Conservation (phyloP, 2,113 vertebrate species). For the Oncorhynchus gorbuscha region DNA sequence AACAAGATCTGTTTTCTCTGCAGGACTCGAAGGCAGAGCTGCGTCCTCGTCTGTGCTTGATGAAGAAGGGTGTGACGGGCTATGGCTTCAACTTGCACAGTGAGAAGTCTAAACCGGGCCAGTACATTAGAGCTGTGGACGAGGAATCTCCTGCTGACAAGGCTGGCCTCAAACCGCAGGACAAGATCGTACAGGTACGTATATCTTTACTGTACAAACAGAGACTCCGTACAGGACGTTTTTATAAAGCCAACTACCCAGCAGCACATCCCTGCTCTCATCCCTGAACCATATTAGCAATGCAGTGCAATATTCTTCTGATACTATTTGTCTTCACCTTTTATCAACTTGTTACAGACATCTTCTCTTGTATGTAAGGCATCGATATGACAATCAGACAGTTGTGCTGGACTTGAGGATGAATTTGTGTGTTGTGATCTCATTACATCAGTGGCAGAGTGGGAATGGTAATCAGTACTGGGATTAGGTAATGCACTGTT, state of each 20-base stretch:
- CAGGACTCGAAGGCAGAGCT: conserved; percentile 50
- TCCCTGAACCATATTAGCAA: too few species aligned
- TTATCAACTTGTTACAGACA: too few species aligned
- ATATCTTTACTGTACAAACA: background rate
- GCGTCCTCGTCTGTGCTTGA: conserved; percentile 83
- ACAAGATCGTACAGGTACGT: conserved; percentile 85
- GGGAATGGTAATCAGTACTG: background rate
- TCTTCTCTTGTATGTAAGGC: too few species aligned
- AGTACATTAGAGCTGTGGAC: conserved; percentile 85
- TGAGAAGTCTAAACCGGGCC: conserved; percentile 82
- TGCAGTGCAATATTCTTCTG: too few species aligned
- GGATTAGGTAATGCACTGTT: background rate
- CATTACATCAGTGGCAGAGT: conserved; percentile 19
- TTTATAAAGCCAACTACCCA: background rate
- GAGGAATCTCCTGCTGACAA: conserved; percentile 77
- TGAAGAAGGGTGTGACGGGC: conserved; percentile 80
- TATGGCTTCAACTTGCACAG: conserved; percentile 95
- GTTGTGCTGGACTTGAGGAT: background rate
- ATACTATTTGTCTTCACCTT: too few species aligned
- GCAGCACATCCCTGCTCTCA: too few species aligned
- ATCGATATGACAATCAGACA: too few species aligned
- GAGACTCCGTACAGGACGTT: background rate
- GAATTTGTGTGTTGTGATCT: conserved; percentile 36
- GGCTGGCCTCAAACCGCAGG: conserved; percentile 78
- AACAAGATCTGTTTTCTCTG: background rate